phyloP scores from a whole-genome alignment of 2,888 invertebrate genomes.

The Folsomia manolachei region DNA sequence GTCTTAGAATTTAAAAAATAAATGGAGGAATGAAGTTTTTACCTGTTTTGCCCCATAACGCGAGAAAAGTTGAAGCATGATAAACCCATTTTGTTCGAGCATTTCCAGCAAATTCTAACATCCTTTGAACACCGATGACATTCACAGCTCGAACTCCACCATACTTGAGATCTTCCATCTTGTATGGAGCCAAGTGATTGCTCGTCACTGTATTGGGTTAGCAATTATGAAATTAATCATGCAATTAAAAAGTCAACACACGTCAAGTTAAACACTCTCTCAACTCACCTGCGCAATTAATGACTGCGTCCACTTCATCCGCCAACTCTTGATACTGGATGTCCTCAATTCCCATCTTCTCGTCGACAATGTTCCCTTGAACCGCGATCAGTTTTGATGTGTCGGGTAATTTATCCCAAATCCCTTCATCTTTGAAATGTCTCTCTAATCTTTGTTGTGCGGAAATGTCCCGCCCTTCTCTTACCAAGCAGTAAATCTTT shows the following conservation, averaged over 20 bases:
- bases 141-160: constrained; percentile 29
- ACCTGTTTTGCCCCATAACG: background rate
- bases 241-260: too few species aligned
- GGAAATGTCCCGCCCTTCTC: background rate
- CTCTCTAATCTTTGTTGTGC: background rate
- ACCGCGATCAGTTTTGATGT: background rate
- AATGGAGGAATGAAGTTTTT: too few species aligned
- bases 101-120: constrained; percentile 35
- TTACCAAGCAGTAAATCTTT: constrained; percentile 17
- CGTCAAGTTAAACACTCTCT: too few species aligned
- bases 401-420: background rate
- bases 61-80: constrained; percentile 32
- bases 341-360: constrained; percentile 2
- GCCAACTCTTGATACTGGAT: constrained; percentile 12
- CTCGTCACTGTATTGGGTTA: background rate
- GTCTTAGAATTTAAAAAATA: too few species aligned
- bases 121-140: constrained; percentile 30
- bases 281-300: constrained; percentile 18
- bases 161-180: constrained; percentile 10
- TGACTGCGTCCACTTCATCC: constrained; percentile 15
- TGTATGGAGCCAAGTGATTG: constrained; percentile 23
- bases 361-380: constrained; percentile 16
- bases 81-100: constrained; percentile 30
- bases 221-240: too few species aligned
- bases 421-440: constrained; percentile 7